Evolutionary conservation across 1,140 invertebrate species (phyloP).

Genomic region (Brachionus rubens): DNA sequence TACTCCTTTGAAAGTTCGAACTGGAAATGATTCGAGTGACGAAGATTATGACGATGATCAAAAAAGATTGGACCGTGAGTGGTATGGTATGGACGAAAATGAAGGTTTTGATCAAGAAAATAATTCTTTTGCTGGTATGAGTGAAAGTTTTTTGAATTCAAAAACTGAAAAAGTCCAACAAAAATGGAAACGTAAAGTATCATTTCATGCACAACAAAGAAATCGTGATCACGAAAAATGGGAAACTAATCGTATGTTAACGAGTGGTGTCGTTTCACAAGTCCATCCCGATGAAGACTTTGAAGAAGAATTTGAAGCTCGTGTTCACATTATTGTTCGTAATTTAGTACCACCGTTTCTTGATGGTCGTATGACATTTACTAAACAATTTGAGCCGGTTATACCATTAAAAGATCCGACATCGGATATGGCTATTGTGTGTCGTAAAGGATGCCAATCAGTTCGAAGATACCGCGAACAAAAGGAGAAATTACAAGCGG

Average conservation of each 20-base stretch:
- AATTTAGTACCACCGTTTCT: conserved; percentile 98
- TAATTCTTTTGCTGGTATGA: conserved; percentile 84
- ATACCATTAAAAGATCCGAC: conserved; percentile 90
- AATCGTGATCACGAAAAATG: conserved; percentile 95
- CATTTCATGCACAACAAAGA: conserved; percentile 87
- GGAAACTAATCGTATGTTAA: conserved; percentile 96
- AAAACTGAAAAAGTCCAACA: conserved; percentile 88
- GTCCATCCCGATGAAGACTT: conserved; percentile 74
- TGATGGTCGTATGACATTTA: conserved; percentile 96
- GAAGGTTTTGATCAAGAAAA: conserved; percentile 82
- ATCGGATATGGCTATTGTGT: conserved; percentile 92
- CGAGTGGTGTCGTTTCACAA: conserved; percentile 86
- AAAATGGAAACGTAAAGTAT: conserved; percentile 81
- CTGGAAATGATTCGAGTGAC: conserved; percentile 7
- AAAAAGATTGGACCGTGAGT: conserved; percentile 79
- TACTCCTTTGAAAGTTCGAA: background rate
- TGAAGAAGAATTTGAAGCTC: conserved; percentile 81
- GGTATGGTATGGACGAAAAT: conserved; percentile 83
- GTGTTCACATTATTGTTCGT: conserved; percentile 85
- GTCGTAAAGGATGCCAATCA: conserved; percentile 84
- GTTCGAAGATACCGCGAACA: conserved; percentile 88
- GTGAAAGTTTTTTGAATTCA: conserved; percentile 81
- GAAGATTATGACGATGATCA: conserved; percentile 60
- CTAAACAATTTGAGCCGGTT: conserved; percentile 95
- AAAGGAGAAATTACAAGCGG: conserved; percentile 88